Base-by-base conservation (phyloP, 2,797 vertebrate species). In the Chaenodraco wilsoni region DNA sequence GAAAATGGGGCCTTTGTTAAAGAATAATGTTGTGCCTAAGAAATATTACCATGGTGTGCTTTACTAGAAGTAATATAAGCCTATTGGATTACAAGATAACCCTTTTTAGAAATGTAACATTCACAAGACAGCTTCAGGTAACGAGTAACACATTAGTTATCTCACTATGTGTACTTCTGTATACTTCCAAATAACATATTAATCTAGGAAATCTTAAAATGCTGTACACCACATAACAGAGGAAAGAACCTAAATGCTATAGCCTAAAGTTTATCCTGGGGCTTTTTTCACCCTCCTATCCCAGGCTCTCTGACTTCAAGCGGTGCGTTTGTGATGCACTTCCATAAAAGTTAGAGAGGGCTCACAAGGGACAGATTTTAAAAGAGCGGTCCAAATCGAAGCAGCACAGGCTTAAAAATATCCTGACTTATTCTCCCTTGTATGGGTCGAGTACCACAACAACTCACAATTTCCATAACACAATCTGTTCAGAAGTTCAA, bases 251-350 rank as follows among this genome's bases (percentile, higher is more conserved):
- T 40, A 69, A 56, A 54, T 27, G 31, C 17, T 27, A 44, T 45
- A 61, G 51, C 65, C 64, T 72, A 33, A 49, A 62, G 69, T 72
- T 69, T 55, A 51, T 43, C 50, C 58, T 6, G 37, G 78, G 51
- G 56, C 69, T 68, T 52, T 56, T 46, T 71, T 52, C 15, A 12
- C 7, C 2, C 9, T 41, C 49, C 12, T 52, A 40, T 63, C 21
- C 3, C 21, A 49, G 21, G 45, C 33, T 19, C 50, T 64, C 68
- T 46, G 50, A 72, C 43, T 65, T 40, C 48, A 58, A 60, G 49
- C 23, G 3, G 16, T 15, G 23, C 62, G 72, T 50, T 17, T 23
- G 48, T n/a, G 27, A 62, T 15, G 63, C 44, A 46, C 58, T 45
- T 74, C 48, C 62, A 64, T 67, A 60, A 74, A 55, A 40, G 27